phyloP scores from a whole-genome alignment of 2,113 vertebrate species.

The Corythaixoides concolor region DNA sequence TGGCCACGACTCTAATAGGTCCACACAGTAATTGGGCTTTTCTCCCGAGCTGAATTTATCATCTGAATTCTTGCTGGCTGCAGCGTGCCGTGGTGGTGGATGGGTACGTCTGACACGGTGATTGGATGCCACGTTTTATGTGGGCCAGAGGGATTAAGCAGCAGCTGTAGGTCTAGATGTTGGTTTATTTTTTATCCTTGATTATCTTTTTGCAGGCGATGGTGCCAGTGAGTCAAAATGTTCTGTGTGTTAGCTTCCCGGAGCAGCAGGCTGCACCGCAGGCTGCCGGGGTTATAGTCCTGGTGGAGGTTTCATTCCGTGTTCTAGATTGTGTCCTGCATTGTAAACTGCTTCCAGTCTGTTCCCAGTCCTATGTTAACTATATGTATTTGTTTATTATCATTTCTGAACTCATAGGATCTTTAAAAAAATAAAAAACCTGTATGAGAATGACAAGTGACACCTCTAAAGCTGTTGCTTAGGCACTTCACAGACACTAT shows the following conservation, averaged over 20 bases:
- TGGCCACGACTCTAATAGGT: not conserved
- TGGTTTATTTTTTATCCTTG: not conserved
- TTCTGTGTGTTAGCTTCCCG: not conserved
- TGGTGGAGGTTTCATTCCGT: not conserved
- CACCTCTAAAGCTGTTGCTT: not conserved
- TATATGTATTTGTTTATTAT: not conserved
- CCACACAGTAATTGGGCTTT: not conserved
- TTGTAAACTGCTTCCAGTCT: not conserved
- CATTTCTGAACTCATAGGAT: not conserved
- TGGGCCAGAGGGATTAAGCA: slow-evolving; percentile 63
- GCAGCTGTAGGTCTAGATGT: slow-evolving; percentile 42
- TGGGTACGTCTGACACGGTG: not conserved
- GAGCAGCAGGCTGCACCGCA: not conserved
- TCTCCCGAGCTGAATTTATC: slow-evolving; percentile 8
- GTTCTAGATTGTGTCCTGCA: not conserved
- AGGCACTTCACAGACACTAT: not conserved
- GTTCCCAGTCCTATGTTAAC: not conserved
- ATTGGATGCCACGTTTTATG: slow-evolving; percentile 15
- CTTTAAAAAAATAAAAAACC: not conserved
- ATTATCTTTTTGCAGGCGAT: slow-evolving; percentile 15
- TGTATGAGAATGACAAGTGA: not conserved
- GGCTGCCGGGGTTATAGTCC: not conserved
- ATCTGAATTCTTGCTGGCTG: not conserved
- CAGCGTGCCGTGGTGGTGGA: not conserved
- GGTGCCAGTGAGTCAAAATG: not conserved